phyloP scores from a whole-genome alignment of 2,888 invertebrate species.

The Caenorhabditis becei region DNA sequence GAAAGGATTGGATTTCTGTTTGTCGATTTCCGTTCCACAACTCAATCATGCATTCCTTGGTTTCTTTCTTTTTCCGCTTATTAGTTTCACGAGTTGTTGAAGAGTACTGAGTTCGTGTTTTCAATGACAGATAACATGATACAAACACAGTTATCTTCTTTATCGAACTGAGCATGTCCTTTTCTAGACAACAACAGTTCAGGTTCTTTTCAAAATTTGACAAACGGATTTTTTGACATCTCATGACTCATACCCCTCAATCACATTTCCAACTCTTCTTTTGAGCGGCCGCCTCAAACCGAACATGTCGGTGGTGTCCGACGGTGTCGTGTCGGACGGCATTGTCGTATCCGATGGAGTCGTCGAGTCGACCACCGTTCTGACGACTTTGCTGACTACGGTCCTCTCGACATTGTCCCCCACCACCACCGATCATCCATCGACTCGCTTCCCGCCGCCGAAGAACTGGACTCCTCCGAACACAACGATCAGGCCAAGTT shows the following conservation, averaged over 20 bases:
- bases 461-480: conserved; percentile 58
- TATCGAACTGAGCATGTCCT: too few relatives aligned
- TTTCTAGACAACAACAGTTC: too few relatives aligned
- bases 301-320: conserved; percentile 34
- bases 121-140: too few relatives aligned
- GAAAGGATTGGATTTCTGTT: background rate
- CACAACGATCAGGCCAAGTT: conserved; percentile 45
- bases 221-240: too few relatives aligned
- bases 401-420: conserved; percentile 25
- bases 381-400: conserved; percentile 41
- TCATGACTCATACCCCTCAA: too few relatives aligned
- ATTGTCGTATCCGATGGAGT: conserved; percentile 26
- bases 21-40: background rate
- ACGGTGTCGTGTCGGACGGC: conserved; percentile 28
- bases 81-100: too few relatives aligned
- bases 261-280: background rate
- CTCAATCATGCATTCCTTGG: background rate
- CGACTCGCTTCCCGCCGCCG: conserved; percentile 43
- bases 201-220: too few relatives aligned
- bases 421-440: background rate
- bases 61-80: background rate
- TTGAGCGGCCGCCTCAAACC: background rate
- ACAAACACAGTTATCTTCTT: too few relatives aligned
- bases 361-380: conserved; percentile 39
- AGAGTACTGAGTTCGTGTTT: too few relatives aligned